phyloP scores from a whole-genome alignment of 64 coral and sea anemone species.

The Porites australiensis region DNA sequence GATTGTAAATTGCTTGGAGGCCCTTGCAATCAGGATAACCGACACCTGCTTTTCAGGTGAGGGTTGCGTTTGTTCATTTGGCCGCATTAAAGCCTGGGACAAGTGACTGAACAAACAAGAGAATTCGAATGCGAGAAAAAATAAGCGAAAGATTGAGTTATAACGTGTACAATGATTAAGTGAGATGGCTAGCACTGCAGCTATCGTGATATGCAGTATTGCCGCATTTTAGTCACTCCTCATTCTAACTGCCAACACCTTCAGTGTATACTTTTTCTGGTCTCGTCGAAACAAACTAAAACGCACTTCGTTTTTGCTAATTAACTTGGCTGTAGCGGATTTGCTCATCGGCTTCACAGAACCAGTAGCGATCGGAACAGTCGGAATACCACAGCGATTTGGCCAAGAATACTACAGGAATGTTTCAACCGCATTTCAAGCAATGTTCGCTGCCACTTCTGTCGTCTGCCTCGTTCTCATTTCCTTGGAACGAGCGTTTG shows the following conservation, averaged over 20 bases:
- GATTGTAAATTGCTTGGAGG: no score
- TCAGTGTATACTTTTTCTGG: neutral
- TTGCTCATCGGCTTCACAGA: neutral
- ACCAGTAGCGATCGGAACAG: neutral
- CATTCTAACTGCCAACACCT: neutral
- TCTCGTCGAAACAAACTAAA: neutral
- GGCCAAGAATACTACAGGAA: neutral
- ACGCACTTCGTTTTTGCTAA: conserved; percentile 7
- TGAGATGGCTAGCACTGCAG: neutral
- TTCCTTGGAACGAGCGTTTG: conserved; percentile 52
- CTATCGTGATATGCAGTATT: neutral
- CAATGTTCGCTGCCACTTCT: conserved; percentile 9
- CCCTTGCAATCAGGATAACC: no score
- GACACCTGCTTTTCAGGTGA: no score
- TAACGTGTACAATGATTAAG: no score
- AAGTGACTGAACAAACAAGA: no score
- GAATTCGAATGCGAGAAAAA: no score
- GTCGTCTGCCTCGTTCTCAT: conserved; percentile 31
- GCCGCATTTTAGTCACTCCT: neutral
- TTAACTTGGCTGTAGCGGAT: conserved; percentile 19
- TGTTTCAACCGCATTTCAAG: conserved; percentile 2
- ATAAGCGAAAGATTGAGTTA: no score
- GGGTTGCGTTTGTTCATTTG: no score
- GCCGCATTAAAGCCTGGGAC: no score
- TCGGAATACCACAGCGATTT: neutral